Conservation (phyloP, 2,797 vertebrate species). For the Acanthis flammea region DNA sequence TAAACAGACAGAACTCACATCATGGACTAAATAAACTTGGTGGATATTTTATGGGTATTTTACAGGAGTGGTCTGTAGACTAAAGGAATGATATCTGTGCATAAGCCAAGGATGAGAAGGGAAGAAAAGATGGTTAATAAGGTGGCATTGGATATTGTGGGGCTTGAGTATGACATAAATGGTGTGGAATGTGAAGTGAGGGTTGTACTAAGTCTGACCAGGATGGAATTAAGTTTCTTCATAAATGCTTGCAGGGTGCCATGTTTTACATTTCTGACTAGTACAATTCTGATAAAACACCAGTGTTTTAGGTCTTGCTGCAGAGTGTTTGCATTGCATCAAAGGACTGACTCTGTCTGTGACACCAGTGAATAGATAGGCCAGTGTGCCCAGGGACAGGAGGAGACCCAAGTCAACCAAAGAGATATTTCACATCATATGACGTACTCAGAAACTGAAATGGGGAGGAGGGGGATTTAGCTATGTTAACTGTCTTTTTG, state of each 20-base stretch:
- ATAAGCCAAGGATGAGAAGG: not conserved
- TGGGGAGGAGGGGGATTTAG: not conserved
- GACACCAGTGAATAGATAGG: not conserved
- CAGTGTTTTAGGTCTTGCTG: not conserved
- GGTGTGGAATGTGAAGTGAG: not conserved
- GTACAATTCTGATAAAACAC: not conserved
- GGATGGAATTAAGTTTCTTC: not conserved
- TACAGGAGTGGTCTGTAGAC: not conserved
- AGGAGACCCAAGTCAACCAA: not conserved
- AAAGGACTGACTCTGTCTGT: not conserved
- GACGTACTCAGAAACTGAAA: not conserved
- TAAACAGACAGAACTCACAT: not conserved
- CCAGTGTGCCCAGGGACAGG: rapidly evolving
- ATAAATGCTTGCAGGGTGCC: not conserved
- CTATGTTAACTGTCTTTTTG: not conserved
- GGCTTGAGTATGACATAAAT: not conserved
- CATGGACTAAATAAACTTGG: not conserved
- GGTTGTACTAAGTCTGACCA: not conserved
- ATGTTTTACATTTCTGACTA: not conserved
- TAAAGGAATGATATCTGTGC: not conserved
- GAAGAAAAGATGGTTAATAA: not conserved
- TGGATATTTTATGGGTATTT: not conserved
- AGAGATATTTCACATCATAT: not conserved
- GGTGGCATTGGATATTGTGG: not conserved
- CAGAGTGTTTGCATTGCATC: not conserved